Base-by-base conservation (phyloP, 2,888 invertebrate genomes). In the Sialis fuliginosa region DNA sequence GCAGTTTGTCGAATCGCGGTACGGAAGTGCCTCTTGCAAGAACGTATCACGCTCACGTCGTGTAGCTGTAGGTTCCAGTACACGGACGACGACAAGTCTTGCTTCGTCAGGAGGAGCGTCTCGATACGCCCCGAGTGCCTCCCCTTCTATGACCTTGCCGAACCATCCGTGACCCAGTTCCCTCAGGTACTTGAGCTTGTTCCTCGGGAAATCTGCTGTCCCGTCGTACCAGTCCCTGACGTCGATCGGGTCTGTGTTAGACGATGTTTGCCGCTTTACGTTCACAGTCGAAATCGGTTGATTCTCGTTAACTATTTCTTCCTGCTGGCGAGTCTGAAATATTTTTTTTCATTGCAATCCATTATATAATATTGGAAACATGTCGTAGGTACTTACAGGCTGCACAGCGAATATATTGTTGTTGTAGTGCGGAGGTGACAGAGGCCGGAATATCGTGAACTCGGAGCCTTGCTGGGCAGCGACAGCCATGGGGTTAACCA, bases 131-230 rank as follows among this genome's bases (percentile, higher is more conserved):
- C 65, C 65, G 53, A 75, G 74, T 2, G 85, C 76, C 57, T 83
- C 81, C 6, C 86, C 85, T 64, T 84, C 82, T 5, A 88, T 45
- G 39, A 39, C 45, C 62, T 74, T 79, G 47, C 89, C 89, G 64
- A 88, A 90, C 87, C 88, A 88, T 39, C 88, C 87, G 52, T 77
- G 74, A 2, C 86, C 87, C 49, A 88, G 72, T 66, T 88, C 87
- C 57, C 80, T 75, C 10, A 88, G 73, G 63, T 88, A 90, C 61
- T 86, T 82, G 54, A 90, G 65, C 58, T 80, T 79, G 56, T 74
- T 77, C 53, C 89, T 71, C 1, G 86, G 81, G 57, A 87, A 80
- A 60, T 81, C 77, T 51, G 69, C 22, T 4, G 22, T 22, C 22
- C 22, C 22, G 22, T 22, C 4, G 31, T 42, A 42, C 47, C 47